These are phyloP conservation scores for Enteromius viviparus DNA, from an alignment of 2,797 vertebrate genomes.

Conservation along the genomic window DNA sequence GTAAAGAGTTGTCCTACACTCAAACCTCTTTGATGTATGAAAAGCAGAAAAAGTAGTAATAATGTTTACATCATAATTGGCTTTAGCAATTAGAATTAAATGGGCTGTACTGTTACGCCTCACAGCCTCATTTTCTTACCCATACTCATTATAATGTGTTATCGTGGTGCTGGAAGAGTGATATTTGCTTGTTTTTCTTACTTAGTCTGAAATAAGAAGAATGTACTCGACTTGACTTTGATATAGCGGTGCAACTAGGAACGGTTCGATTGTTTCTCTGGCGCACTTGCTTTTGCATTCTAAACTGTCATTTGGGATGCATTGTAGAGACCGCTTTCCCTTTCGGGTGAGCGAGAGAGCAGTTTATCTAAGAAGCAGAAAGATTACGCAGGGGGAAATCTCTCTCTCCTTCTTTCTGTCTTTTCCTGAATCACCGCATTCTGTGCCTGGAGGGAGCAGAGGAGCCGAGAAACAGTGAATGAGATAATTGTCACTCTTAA, in stretches of 20 bases:
- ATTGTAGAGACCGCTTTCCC: conserved; percentile 31
- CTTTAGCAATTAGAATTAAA: conserved; percentile 9
- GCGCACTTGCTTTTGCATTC: conserved; percentile 41
- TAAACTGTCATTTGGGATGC: conserved; percentile 52
- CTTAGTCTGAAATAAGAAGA: background rate
- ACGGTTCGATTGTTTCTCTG: conserved; percentile 23
- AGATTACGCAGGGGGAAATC: conserved; percentile 32
- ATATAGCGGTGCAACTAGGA: background rate
- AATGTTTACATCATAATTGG: background rate
- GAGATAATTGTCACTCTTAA: conserved; percentile 77
- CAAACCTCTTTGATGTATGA: background rate
- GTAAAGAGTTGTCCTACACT: background rate
- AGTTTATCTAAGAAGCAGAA: conserved; percentile 52
- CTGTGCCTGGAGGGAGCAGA: conserved; percentile 40
- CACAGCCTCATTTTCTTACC: background rate
- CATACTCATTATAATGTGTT: background rate
- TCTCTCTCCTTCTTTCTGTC: conserved; percentile 12
- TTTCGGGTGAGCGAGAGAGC: conserved; percentile 32
- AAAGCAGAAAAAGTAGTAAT: background rate
- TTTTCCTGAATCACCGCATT: conserved; percentile 43
- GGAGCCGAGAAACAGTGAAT: conserved; percentile 56
- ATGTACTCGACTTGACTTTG: background rate
- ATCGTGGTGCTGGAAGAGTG: background rate
- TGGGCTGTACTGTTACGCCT: background rate
- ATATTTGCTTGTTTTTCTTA: conserved; percentile 12